Percentiles rank a stretch among this genome's conserved stretches.
Evolutionary conservation across 2,888 invertebrate species (phyloP).

Genomic region (Eremobia ochroleuca): DNA sequence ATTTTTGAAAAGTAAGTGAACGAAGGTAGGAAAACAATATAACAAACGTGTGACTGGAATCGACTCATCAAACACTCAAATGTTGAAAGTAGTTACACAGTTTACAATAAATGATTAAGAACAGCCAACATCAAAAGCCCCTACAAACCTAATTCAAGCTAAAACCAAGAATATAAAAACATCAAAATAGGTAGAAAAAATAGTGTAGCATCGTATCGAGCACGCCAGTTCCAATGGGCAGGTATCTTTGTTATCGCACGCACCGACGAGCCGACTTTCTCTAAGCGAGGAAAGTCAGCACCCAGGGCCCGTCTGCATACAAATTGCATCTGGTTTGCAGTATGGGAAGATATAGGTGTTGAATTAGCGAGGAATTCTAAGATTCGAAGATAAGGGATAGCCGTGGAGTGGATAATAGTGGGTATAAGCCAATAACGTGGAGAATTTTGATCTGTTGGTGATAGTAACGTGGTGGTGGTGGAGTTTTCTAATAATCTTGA

Average conservation of each 20-base stretch:
- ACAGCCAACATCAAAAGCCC: neutral
- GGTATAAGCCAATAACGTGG: conserved; percentile 25
- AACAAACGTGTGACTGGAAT: neutral
- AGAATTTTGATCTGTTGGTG: conserved; percentile 9
- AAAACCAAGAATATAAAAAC: conserved; percentile 23
- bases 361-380: conserved; percentile 43
- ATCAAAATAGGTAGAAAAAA: conserved; percentile 55
- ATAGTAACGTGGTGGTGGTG: neutral
- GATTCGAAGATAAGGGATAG: conserved; percentile 42
- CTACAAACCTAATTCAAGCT: neutral
- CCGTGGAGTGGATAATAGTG: conserved; percentile 4
- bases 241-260: conserved; percentile 78
- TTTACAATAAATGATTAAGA: neutral
- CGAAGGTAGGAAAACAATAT: neutral
- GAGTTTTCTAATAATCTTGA: conserved; percentile 17
- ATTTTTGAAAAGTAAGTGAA: too few species aligned
- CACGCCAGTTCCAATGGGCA: conserved; percentile 67
- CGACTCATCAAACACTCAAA: neutral
- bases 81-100: neutral
- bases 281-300: conserved; percentile 87
- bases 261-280: conserved; percentile 85
- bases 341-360: conserved; percentile 63
- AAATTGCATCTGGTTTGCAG: conserved; percentile 75
- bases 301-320: conserved; percentile 80
- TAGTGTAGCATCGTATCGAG: conserved; percentile 44